These are phyloP conservation scores for Drosophila willistoni DNA, from an alignment of 1,140 invertebrate genomes.

Conservation along the genomic window DNA sequence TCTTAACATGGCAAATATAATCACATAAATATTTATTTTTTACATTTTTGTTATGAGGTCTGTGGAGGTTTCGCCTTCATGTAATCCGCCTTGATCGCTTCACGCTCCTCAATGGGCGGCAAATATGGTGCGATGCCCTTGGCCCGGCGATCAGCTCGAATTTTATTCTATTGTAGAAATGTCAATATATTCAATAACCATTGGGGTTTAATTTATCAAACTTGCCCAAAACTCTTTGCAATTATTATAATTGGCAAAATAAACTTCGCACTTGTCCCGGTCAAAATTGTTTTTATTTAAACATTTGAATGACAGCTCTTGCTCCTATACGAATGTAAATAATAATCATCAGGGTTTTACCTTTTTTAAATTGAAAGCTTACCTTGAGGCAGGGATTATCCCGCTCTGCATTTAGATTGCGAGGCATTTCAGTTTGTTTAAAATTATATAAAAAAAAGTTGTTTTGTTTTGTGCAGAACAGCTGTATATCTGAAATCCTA, in stretches of 20 bases:
- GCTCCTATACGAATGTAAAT: conserved; percentile 83
- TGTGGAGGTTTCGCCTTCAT: conserved; percentile 71
- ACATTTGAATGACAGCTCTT: conserved; percentile 86
- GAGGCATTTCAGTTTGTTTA: conserved; percentile 62
- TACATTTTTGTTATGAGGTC: conserved; percentile 23
- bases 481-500: not conserved
- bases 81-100: conserved; percentile 70
- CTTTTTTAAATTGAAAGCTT: not conserved
- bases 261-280: conserved; percentile 85
- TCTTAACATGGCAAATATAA: conserved; percentile 27
- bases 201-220: conserved; percentile 17
- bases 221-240: conserved; percentile 87
- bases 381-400: conserved; percentile 82
- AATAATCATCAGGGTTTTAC: not conserved
- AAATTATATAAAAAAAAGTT: conserved; percentile 39
- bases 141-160: conserved; percentile 65
- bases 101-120: conserved; percentile 71
- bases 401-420: conserved; percentile 81
- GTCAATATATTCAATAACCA: too few species aligned
- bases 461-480: conserved; percentile 35
- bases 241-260: conserved; percentile 87
- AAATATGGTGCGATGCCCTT: conserved; percentile 74
- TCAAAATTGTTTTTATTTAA: conserved; percentile 86
- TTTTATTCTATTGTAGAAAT: conserved; percentile 60
- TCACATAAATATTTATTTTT: conserved; percentile 6